Evolutionary conservation across 2,888 invertebrate genomes (phyloP).

Genomic region (Drosophila rellima): DNA sequence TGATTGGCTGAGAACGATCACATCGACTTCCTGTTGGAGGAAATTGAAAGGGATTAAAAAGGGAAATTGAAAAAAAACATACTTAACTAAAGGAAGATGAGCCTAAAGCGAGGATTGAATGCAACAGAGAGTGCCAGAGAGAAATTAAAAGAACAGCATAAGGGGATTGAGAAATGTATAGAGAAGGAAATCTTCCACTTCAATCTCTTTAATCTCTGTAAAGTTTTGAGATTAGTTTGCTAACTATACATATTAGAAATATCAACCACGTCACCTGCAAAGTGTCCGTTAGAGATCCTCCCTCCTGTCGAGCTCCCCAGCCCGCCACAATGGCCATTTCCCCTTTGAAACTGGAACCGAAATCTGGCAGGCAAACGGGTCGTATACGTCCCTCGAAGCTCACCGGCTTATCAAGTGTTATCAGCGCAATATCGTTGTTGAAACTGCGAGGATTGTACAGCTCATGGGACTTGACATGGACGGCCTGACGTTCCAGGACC

Average conservation of each 20-base stretch:
- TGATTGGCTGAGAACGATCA: constrained; percentile 55
- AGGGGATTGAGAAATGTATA: constrained; percentile 31
- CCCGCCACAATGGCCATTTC: constrained; percentile 88
- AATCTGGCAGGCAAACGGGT: constrained; percentile 91
- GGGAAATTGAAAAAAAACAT: background rate
- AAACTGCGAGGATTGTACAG: constrained; percentile 90
- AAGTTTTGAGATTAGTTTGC: background rate
- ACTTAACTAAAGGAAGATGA: constrained; percentile 78
- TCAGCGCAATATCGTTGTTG: constrained; percentile 92
- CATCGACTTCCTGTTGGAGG: constrained; percentile 79
- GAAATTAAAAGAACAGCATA: constrained; percentile 37
- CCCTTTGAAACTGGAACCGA: constrained; percentile 66
- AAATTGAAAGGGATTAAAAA: background rate
- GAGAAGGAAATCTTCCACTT: constrained; percentile 11
- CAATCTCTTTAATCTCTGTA: constrained; percentile 10
- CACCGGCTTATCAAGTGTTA: constrained; percentile 88
- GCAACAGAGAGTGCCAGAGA: constrained; percentile 75
- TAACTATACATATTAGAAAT: background rate
- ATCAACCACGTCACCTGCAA: constrained; percentile 86
- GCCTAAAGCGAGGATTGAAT: constrained; percentile 13
- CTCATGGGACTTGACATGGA: constrained; percentile 87
- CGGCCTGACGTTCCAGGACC: constrained; percentile 78
- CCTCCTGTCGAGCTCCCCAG: constrained; percentile 91
- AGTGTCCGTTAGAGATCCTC: constrained; percentile 88
- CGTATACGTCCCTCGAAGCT: constrained; percentile 87